Conservation (phyloP, 2,888 invertebrate species). For the Lycocerus yunnanus region DNA sequence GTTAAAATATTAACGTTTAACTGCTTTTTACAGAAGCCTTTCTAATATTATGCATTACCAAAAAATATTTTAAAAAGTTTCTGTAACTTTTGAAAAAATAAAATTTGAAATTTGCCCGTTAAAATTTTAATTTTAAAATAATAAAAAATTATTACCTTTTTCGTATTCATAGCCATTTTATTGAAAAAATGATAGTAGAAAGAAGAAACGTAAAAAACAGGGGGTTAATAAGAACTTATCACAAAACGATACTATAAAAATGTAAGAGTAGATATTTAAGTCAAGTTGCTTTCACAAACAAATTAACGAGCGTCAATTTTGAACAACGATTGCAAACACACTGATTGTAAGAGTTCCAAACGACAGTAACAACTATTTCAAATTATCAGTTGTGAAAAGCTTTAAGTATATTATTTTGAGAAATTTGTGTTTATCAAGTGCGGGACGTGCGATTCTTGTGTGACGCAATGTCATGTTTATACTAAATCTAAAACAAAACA, state of each 20-base stretch:
- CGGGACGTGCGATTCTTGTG: constrained; percentile 13
- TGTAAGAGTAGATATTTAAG: neutral
- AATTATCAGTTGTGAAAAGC: constrained; percentile 18
- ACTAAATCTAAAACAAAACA: constrained; percentile 23
- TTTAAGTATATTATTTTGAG: constrained; percentile 20
- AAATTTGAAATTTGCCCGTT: neutral
- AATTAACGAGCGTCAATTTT: constrained; percentile 3
- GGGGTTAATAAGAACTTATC: neutral
- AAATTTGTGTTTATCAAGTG: constrained; percentile 16
- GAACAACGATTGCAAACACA: constrained; percentile 10
- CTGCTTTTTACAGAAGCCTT: too few relatives aligned
- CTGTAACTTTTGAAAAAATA: neutral
- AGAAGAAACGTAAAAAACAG: neutral
- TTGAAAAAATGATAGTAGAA: neutral
- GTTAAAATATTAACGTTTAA: too few relatives aligned
- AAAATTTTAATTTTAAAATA: neutral
- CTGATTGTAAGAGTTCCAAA: constrained; percentile 8
- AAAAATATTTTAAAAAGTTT: too few relatives aligned
- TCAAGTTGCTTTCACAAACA: neutral
- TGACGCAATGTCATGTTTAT: constrained; percentile 25
- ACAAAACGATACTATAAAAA: neutral
- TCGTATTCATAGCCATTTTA: constrained; percentile 18
- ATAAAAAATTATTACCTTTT: constrained; percentile 9
- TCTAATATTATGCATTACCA: too few relatives aligned
- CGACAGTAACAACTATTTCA: constrained; percentile 11